These are phyloP conservation scores for Caenorhabditis japonica DNA, from an alignment of 2,888 invertebrate species.

Conservation along the genomic window DNA sequence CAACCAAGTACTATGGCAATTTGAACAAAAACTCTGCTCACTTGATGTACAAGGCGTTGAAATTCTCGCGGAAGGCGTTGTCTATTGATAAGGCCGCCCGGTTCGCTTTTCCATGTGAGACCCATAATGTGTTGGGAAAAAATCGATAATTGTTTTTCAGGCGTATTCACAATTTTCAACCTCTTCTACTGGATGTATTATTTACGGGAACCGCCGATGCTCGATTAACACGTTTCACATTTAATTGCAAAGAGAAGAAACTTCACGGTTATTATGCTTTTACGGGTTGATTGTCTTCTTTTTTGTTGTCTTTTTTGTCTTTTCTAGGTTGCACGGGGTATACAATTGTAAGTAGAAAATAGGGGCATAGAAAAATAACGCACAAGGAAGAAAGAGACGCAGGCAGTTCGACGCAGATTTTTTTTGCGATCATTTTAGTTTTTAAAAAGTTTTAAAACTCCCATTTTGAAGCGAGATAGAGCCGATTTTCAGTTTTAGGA, in stretches of 20 bases:
- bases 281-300: no score
- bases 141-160: conserved; percentile 46
- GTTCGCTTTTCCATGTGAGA: conserved; percentile 68
- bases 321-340: no score
- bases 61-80: conserved; percentile 65
- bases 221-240: conserved; percentile 5
- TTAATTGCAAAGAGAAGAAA: neutral
- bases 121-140: neutral
- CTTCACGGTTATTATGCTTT: no score
- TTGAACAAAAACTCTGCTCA: conserved; percentile 60
- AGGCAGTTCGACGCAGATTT: no score
- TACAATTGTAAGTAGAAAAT: no score
- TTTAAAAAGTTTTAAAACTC: no score
- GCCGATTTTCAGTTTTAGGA: no score
- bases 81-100: conserved; percentile 67
- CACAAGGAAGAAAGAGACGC: no score
- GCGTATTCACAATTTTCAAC: conserved; percentile 68
- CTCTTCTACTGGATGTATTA: conserved; percentile 72
- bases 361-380: no score
- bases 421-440: no score
- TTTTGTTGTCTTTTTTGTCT: no score
- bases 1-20: conserved; percentile 54
- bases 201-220: conserved; percentile 53
- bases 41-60: conserved; percentile 66
- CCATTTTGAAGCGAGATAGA: no score